Conservation (phyloP, 2,113 vertebrate genomes). For the Maccullochella peelii region DNA sequence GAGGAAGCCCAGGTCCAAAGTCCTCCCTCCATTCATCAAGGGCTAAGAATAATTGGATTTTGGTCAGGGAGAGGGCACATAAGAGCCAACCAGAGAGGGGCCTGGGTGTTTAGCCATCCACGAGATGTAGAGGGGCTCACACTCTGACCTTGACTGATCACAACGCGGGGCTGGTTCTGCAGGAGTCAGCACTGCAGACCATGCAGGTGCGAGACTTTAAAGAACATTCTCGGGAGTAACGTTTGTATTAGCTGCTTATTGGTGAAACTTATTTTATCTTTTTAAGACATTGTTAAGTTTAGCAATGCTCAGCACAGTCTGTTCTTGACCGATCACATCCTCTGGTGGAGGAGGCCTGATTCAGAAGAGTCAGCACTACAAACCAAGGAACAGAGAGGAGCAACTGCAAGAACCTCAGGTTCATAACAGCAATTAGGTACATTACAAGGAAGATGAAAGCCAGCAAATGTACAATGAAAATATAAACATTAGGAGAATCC, state of each 20-base stretch:
- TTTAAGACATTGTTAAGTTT: constrained; percentile 13
- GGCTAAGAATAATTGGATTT: constrained; percentile 64
- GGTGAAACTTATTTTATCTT: constrained; percentile 20
- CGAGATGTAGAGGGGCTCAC: constrained; percentile 36
- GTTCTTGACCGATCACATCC: constrained; percentile 30
- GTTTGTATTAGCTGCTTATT: constrained; percentile 17
- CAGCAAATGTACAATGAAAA: not conserved
- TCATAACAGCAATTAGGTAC: not conserved
- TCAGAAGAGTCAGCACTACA: constrained; percentile 47
- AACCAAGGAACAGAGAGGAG: not conserved
- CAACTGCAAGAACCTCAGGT: not conserved
- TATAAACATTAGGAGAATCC: not conserved
- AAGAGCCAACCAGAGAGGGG: constrained; percentile 38
- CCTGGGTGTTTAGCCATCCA: constrained; percentile 65
- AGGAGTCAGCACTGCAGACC: constrained; percentile 65
- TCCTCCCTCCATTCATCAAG: constrained; percentile 47
- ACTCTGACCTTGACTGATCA: constrained; percentile 72
- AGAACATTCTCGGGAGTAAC: constrained; percentile 1
- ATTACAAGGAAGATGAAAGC: not conserved
- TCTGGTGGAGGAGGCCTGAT: constrained; percentile 14
- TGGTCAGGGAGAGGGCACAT: constrained; percentile 41
- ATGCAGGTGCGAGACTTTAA: constrained; percentile 35
- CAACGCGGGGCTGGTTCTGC: constrained; percentile 47
- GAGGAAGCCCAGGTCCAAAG: constrained; percentile 1
- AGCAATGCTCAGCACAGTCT: constrained; percentile 13